Conservation (phyloP, 2,888 invertebrate species). For the Nephrotoma flavescens region DNA sequence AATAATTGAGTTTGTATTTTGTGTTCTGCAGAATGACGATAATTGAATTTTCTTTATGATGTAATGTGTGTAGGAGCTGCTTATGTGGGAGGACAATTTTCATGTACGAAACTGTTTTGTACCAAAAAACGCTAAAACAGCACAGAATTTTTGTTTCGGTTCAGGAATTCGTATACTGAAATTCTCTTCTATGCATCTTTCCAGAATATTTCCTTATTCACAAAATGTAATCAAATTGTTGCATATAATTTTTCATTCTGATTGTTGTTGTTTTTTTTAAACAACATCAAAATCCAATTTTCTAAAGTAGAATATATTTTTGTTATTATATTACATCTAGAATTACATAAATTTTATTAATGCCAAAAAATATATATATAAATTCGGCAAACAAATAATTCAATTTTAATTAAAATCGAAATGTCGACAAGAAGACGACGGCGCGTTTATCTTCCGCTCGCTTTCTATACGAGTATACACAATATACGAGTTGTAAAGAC, state of each 20-base stretch:
- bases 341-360: not conserved
- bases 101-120: no score
- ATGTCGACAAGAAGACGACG: not conserved
- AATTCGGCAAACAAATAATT: not conserved
- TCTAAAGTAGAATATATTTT: not conserved
- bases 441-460: not conserved
- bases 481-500: no score
- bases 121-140: no score
- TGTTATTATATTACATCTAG: not conserved
- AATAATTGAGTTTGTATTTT: not conserved
- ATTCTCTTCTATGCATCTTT: no score
- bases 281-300: not conserved
- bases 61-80: no score
- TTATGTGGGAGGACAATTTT: no score
- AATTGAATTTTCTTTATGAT: not conserved
- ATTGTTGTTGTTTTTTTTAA: not conserved
- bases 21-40: not conserved
- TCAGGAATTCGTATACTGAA: no score
- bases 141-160: no score
- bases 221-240: not conserved
- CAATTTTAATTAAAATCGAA: not conserved
- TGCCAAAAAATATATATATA: not conserved
- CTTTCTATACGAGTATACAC: not conserved
- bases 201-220: no score
- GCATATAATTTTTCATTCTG: not conserved